Percentiles rank a stretch among this genome's conserved stretches.
These are phyloP conservation scores for Villa cingulata DNA, from an alignment of 2,888 invertebrate species.

Conservation along the genomic window DNA sequence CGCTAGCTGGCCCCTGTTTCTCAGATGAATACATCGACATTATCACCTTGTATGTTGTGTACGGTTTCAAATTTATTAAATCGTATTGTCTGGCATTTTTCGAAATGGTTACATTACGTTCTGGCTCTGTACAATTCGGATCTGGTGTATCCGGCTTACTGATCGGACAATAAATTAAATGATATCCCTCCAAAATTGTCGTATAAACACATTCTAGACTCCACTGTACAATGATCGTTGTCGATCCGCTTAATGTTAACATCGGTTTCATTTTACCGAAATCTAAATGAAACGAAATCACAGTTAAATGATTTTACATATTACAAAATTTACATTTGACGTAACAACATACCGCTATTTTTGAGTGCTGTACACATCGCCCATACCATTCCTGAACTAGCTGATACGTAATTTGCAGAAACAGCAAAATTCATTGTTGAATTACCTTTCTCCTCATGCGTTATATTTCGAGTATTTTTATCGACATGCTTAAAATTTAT, in stretches of 20 bases:
- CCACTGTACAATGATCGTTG: conserved; percentile 56
- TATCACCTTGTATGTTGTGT: conserved; percentile 57
- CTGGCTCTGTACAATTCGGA: conserved; percentile 36
- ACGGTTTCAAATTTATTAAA: conserved; percentile 54
- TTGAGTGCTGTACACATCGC: conserved; percentile 45
- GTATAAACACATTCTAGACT: conserved; percentile 62
- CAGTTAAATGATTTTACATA: too few species aligned
- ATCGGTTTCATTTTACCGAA: conserved; percentile 45
- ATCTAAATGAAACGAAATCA: conserved; percentile 13
- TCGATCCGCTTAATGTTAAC: conserved; percentile 38
- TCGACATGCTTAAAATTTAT: conserved; percentile 46
- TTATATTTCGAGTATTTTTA: conserved; percentile 19
- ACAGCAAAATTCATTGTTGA: conserved; percentile 58
- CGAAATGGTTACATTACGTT: conserved; percentile 21
- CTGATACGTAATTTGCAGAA: conserved; percentile 53
- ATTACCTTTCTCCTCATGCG: conserved; percentile 38
- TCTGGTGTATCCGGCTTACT: conserved; percentile 20
- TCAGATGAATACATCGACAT: conserved; percentile 49
- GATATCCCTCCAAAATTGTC: conserved; percentile 58
- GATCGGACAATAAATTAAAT: conserved; percentile 59
- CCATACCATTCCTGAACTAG: conserved; percentile 78
- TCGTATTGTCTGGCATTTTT: conserved; percentile 33
- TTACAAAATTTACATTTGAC: too few species aligned
- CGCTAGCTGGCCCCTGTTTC: conserved; percentile 41
- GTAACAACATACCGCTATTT: conserved; percentile 13